A percentile compares a stretch with the other conserved stretches of the same genome.
Evolutionary conservation across 2,888 invertebrate genomes (phyloP).

Genomic region (Geotrupes spiniger): DNA sequence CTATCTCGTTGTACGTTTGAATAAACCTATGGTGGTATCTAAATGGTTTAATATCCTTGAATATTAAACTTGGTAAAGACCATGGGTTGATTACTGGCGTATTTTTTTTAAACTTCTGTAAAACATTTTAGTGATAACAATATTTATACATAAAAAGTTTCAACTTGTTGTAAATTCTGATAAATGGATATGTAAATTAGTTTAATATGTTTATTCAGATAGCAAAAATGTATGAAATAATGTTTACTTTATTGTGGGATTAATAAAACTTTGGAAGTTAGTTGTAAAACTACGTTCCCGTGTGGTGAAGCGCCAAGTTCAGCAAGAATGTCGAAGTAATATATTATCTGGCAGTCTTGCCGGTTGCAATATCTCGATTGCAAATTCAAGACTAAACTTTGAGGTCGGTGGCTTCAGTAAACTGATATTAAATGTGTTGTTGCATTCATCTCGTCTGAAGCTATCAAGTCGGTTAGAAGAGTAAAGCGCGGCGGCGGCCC

Average conservation of each 20-base stretch:
- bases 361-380: conserved; percentile 6
- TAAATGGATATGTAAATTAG: too few species aligned
- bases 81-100: too few species aligned
- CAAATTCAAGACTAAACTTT: conserved; percentile 7
- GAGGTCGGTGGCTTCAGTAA: conserved; percentile 6
- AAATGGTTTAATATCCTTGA: too few species aligned
- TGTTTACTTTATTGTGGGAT: background rate
- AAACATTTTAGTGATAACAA: too few species aligned
- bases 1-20: too few species aligned
- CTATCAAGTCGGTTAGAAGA: conserved; percentile 1
- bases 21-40: too few species aligned
- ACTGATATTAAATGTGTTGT: conserved; percentile 8
- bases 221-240: too few species aligned
- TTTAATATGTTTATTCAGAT: too few species aligned
- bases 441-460: conserved; percentile 6
- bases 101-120: too few species aligned
- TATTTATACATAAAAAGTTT: too few species aligned
- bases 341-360: conserved; percentile 4
- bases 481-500: conserved; percentile 1
- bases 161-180: too few species aligned
- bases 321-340: conserved; percentile 4
- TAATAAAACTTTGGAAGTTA: background rate
- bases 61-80: too few species aligned
- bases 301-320: conserved; percentile 7
- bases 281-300: background rate